These are phyloP conservation scores for Trachythela sp. DNA, from an alignment of 64 coral and sea anemone species.

Conservation along the genomic window DNA sequence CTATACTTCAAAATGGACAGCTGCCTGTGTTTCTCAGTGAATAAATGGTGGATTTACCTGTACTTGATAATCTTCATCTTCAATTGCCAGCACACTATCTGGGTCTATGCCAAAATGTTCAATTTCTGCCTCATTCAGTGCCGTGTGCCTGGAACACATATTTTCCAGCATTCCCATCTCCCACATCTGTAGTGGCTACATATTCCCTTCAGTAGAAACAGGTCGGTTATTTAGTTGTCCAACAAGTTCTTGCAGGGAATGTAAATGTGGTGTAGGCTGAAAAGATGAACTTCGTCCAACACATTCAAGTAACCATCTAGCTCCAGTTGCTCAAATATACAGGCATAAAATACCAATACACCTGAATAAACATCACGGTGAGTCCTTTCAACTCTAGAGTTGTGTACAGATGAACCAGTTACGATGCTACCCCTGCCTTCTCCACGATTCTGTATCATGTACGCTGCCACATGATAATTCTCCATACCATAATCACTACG, in stretches of 20 bases:
- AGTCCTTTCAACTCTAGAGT: constrained; percentile 45
- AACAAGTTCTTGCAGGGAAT: constrained; percentile 65
- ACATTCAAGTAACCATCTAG: constrained; percentile 42
- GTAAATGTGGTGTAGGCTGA: constrained; percentile 60
- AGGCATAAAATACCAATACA: constrained; percentile 56
- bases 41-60: constrained; percentile 34
- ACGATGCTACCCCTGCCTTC: constrained; percentile 57
- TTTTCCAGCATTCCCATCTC: constrained; percentile 72
- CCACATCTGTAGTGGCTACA: constrained; percentile 67
- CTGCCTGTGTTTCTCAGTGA: constrained; percentile 10
- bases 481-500: constrained; percentile 65
- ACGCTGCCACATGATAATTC: constrained; percentile 49
- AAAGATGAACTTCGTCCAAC: constrained; percentile 64
- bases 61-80: constrained; percentile 62
- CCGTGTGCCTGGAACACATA: constrained; percentile 54
- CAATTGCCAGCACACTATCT: constrained; percentile 45
- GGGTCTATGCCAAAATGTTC: constrained; percentile 48
- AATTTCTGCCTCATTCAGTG: background rate
- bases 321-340: constrained; percentile 73
- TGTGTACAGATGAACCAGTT: constrained; percentile 48
- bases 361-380: constrained; percentile 50
- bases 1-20: constrained; percentile 13
- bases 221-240: constrained; percentile 63
- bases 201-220: constrained; percentile 63
- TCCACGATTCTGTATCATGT: constrained; percentile 60